Percentiles rank a stretch among this genome's conserved stretches.
Conservation (phyloP, 2,888 invertebrate species). For the Harpalus rubripes region DNA sequence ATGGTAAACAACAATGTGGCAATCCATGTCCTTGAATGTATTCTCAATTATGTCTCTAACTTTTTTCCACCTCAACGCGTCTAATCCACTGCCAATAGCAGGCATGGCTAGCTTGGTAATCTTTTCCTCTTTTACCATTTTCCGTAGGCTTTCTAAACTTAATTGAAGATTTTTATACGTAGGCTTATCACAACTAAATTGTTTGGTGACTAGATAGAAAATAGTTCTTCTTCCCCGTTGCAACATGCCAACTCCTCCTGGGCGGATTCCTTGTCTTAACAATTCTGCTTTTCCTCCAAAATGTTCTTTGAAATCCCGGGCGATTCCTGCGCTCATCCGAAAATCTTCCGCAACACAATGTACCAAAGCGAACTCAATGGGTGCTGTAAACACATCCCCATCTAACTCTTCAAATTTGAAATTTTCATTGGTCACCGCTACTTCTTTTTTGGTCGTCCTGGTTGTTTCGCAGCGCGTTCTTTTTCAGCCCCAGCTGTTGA, state of each 20-base stretch:
- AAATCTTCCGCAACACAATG: constrained; percentile 78
- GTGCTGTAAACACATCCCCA: constrained; percentile 76
- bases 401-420: constrained; percentile 18
- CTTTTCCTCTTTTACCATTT: constrained; percentile 77
- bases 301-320: constrained; percentile 73
- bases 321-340: constrained; percentile 77
- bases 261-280: constrained; percentile 68
- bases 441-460: constrained; percentile 15
- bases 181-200: not conserved
- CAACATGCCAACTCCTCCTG: constrained; percentile 76
- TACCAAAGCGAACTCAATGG: constrained; percentile 75
- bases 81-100: constrained; percentile 81
- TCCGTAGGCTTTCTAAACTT: constrained; percentile 28
- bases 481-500: not conserved
- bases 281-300: constrained; percentile 70
- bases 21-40: no score
- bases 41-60: no score
- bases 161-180: not conserved
- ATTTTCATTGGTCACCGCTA: not conserved
- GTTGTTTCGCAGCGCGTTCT: constrained; percentile 18
- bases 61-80: constrained; percentile 80
- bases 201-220: constrained; percentile 80
- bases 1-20: no score
- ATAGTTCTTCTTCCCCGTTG: constrained; percentile 75
- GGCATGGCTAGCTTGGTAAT: constrained; percentile 80